Conservation (phyloP, 2,113 vertebrate species). For the Garra rufa region DNA sequence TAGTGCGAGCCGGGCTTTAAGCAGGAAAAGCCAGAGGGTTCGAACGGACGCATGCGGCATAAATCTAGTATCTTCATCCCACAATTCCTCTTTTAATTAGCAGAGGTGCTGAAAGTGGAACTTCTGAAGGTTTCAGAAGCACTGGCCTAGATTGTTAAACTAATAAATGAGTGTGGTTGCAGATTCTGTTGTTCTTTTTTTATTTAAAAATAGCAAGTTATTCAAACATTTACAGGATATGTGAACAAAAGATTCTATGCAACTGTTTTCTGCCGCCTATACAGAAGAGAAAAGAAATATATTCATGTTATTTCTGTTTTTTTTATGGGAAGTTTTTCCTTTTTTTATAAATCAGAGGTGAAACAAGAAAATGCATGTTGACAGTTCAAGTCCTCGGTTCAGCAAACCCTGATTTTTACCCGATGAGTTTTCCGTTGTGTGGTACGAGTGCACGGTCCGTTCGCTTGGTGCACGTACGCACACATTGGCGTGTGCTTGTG, state of each 20-base stretch:
- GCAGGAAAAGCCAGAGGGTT: constrained; percentile 21
- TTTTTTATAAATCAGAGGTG: constrained; percentile 48
- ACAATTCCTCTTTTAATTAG: neutral
- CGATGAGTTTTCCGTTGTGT: constrained; percentile 33
- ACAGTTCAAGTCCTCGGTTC: constrained; percentile 57
- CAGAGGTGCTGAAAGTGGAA: neutral
- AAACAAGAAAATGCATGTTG: constrained; percentile 55
- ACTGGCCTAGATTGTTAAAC: constrained; percentile 45
- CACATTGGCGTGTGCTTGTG: constrained; percentile 19
- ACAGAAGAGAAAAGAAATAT: constrained; percentile 73
- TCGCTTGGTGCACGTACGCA: constrained; percentile 44
- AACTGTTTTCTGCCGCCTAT: constrained; percentile 74
- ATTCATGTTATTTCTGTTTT: constrained; percentile 51
- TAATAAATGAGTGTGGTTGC: neutral
- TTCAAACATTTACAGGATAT: constrained; percentile 81
- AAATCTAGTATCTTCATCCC: neutral
- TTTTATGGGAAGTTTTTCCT: constrained; percentile 37
- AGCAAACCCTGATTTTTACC: constrained; percentile 63
- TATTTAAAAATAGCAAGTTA: constrained; percentile 79
- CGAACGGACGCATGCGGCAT: constrained; percentile 34
- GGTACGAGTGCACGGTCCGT: constrained; percentile 36
- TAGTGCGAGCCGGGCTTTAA: no score
- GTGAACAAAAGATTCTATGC: constrained; percentile 76
- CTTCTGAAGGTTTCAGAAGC: neutral
- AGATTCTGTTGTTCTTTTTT: constrained; percentile 60